phyloP scores from a whole-genome alignment of 2,113 vertebrate species.

The Eptesicus fuscus region DNA sequence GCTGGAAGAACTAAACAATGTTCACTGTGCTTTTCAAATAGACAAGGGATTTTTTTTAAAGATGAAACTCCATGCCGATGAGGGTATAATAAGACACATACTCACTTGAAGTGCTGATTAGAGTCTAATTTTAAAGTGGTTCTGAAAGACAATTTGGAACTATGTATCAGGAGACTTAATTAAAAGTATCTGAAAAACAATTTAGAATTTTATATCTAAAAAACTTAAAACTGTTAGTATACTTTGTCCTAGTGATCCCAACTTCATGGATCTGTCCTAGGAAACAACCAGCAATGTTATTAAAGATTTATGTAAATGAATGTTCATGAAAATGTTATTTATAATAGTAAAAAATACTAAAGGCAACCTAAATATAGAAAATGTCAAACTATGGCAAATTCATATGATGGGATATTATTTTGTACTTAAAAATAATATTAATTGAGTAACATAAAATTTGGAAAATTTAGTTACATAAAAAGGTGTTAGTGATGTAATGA shows the following conservation, averaged over 20 bases:
- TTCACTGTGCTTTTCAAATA: background rate
- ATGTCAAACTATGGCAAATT: background rate
- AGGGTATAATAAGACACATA: background rate
- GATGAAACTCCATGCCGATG: background rate
- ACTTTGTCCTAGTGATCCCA: background rate
- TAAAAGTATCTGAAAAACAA: background rate
- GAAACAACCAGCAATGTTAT: constrained; percentile 35
- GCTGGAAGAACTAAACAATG: background rate
- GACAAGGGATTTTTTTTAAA: background rate
- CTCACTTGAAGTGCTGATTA: background rate
- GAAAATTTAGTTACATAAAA: background rate
- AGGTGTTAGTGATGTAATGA: background rate
- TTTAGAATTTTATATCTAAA: background rate
- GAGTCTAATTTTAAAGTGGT: background rate
- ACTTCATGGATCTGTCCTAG: background rate
- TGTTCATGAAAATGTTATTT: constrained; percentile 16
- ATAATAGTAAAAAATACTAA: background rate
- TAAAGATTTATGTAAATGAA: constrained; percentile 25
- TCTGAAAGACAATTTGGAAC: constrained; percentile 2
- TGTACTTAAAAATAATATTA: background rate
- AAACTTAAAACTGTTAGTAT: background rate
- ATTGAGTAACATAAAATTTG: background rate
- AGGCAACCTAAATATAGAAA: constrained; percentile 14
- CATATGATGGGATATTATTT: constrained; percentile 3
- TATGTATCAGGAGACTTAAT: background rate